These are phyloP conservation scores for Lymantria dispar DNA, from an alignment of 2,888 invertebrate species.

Conservation along the genomic window DNA sequence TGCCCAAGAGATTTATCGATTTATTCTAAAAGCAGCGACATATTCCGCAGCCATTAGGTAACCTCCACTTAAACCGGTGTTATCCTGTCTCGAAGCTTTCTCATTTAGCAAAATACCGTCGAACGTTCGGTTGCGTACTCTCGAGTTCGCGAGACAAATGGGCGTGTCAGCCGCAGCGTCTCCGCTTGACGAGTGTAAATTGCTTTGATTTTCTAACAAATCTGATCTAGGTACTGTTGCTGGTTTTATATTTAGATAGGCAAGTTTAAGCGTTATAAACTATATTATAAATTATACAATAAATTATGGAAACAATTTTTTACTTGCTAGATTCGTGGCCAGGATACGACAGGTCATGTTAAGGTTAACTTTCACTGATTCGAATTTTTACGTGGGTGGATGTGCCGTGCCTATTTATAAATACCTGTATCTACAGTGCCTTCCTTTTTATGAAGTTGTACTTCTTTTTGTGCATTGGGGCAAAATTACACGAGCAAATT, in stretches of 20 bases:
- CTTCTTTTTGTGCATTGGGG: no score
- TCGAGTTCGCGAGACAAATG: conserved; percentile 55
- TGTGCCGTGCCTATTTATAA: no score
- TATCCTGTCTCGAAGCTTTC: conserved; percentile 39
- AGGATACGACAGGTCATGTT: no score
- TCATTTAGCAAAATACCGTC: conserved; percentile 41
- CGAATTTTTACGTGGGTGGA: no score
- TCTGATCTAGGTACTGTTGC: conserved; percentile 41
- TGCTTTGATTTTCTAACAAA: conserved; percentile 60
- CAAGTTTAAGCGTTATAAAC: conserved; percentile 26
- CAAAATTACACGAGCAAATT: no score
- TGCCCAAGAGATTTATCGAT: conserved; percentile 28
- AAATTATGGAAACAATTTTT: no score
- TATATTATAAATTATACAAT: no score
- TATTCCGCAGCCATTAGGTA: conserved; percentile 38
- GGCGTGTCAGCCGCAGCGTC: conserved; percentile 54
- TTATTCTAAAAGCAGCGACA: conserved; percentile 35
- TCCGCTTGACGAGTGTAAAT: conserved; percentile 57
- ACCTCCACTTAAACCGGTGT: conserved; percentile 40
- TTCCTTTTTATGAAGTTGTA: no score
- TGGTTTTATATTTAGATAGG: conserved; percentile 38
- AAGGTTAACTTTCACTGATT: no score
- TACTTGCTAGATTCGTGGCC: no score
- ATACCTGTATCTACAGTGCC: no score
- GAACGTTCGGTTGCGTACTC: conserved; percentile 33